Evolutionary conservation across 2,888 invertebrate genomes (phyloP), one percentile per base, ranked within the genome.

Genomic region (Ochropacha duplaris): DNA sequence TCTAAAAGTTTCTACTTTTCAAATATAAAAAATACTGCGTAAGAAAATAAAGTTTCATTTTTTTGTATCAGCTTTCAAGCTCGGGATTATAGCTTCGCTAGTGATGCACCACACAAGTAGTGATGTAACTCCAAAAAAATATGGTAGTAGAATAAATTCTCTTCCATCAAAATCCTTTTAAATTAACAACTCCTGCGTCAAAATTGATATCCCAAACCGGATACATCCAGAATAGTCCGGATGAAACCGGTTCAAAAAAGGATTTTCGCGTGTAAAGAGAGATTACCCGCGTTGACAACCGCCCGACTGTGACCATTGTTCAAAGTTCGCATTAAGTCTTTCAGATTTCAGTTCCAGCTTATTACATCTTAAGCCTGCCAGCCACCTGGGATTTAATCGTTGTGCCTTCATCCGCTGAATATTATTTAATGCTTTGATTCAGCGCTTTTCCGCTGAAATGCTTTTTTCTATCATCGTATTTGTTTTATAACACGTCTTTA

Each of bases 231-330:
- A 68, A 70, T 71, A 70, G 66, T 64, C 68, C 64, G 66, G 49
- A 54, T 54, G 54, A 57, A 63, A 65, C 64, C 60, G 62, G 68
- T 70, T 70, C 64, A 64, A 67, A 69, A 72, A 69, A 72, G 76
- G 71, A 75, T 75, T 76, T 66, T 51, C 62, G 56, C 63, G 62
- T 59, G 64, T 64, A 68, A 75, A 75, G 76, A 58, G 73, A 78
- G 84, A 86, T 86, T 84, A 84, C 74, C 61, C 62, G 64, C 76
- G 74, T 72, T 79, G 82, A 83, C 84, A 83, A 82, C 78, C 76
- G 75, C 70, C 71, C 66, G 62, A 56, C 69, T 68, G 65, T 58
- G 72, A 64, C 83, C 72, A 84, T 86, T 84, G 84, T 86, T 74
- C 69, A 59, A 68, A 71, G 74, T 66, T 72, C 71, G 71, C 68